These are phyloP conservation scores for Phrynocephalus forsythii DNA, from an alignment of 2,797 vertebrate species.

Conservation along the genomic window DNA sequence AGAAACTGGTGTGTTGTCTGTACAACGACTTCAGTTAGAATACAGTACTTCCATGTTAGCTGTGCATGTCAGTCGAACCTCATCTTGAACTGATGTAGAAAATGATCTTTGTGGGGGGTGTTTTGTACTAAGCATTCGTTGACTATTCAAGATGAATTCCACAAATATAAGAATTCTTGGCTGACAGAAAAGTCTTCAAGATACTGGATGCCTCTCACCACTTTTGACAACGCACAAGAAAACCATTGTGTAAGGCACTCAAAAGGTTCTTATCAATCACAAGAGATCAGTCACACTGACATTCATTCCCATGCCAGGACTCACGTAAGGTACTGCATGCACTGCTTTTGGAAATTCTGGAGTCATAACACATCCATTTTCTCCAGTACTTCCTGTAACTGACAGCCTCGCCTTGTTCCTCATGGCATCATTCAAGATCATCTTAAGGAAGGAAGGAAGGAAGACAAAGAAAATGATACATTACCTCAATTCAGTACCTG, in stretches of 20 bases:
- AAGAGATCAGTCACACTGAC: conserved; percentile 99
- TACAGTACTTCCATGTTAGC: conserved; percentile 86
- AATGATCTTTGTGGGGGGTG: conserved; percentile 75
- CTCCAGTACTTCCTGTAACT: conserved; percentile 97
- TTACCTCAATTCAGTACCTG: conserved; percentile 56
- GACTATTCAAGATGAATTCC: conserved; percentile 85
- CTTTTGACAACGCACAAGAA: conserved; percentile 86
- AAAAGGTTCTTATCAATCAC: conserved; percentile 96
- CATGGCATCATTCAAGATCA: conserved; percentile 96
- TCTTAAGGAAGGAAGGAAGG: conserved; percentile 83
- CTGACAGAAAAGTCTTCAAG: conserved; percentile 90
- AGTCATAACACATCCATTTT: conserved; percentile 98
- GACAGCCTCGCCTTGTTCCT: conserved; percentile 98
- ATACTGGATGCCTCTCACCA: conserved; percentile 88
- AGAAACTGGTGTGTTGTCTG: conserved; percentile 86
- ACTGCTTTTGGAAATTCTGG: conserved; percentile 99
- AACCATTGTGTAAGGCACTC: conserved; percentile 99
- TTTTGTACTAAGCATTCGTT: conserved; percentile 84
- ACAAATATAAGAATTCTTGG: conserved; percentile 83
- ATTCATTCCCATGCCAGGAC: conserved; percentile 99
- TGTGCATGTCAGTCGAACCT: conserved; percentile 88
- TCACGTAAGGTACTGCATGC: conserved; percentile 95
- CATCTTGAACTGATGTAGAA: conserved; percentile 84
- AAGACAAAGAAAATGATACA: conserved; percentile 70
- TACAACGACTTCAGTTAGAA: conserved; percentile 85